These are phyloP conservation scores for Orius insidiosus DNA, from an alignment of 1,140 invertebrate genomes.

Conservation along the genomic window DNA sequence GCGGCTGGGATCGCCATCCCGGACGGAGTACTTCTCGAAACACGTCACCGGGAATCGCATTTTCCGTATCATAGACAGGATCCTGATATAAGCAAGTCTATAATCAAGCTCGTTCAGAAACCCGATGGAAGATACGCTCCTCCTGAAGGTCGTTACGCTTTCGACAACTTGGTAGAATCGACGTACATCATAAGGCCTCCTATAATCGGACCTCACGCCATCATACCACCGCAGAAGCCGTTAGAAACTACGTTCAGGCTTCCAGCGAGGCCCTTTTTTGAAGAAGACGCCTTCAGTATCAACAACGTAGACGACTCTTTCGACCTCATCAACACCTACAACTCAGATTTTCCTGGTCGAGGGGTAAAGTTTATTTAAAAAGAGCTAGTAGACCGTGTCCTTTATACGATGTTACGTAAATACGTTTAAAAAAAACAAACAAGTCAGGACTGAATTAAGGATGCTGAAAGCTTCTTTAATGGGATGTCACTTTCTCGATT, in stretches of 20 bases:
- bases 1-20: constrained; percentile 41
- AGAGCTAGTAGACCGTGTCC: too few species aligned
- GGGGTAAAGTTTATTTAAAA: constrained; percentile 11
- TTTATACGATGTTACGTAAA: too few species aligned
- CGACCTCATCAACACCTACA: constrained; percentile 12
- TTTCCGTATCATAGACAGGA: constrained; percentile 21
- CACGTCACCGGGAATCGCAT: constrained; percentile 24
- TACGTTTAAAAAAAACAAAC: too few species aligned
- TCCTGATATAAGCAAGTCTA: constrained; percentile 18
- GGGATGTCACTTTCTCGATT: too few species aligned
- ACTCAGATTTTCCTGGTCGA: constrained; percentile 12
- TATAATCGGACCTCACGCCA: constrained; percentile 7
- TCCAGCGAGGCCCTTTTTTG: constrained; percentile 15
- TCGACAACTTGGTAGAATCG: constrained; percentile 20
- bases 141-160: constrained; percentile 18
- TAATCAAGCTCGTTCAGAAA: constrained; percentile 20
- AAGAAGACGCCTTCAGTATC: constrained; percentile 10
- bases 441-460: too few species aligned
- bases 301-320: constrained; percentile 13
- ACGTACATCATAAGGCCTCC: constrained; percentile 21
- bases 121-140: constrained; percentile 20
- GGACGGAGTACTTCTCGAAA: constrained; percentile 37
- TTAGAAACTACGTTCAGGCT: constrained; percentile 15
- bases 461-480: too few species aligned
- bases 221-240: constrained; percentile 16